phyloP scores from a whole-genome alignment of 2,113 vertebrate genomes.

The Oryzias celebensis region DNA sequence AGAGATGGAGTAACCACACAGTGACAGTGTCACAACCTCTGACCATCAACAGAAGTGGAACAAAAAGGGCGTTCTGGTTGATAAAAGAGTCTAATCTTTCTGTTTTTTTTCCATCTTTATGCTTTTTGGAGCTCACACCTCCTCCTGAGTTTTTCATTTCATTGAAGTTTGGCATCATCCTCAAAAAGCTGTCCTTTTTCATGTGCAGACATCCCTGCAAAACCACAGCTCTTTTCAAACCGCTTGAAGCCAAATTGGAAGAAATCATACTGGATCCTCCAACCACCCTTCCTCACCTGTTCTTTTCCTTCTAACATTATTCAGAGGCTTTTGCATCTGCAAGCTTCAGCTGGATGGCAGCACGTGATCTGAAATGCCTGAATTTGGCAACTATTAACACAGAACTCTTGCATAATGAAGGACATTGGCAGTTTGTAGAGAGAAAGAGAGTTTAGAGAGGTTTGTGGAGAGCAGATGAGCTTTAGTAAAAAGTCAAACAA shows the following conservation, averaged over 20 bases:
- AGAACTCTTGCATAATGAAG: slow-evolving; percentile 24
- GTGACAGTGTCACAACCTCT: slow-evolving; percentile 27
- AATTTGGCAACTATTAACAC: slow-evolving; percentile 36
- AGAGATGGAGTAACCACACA: slow-evolving; percentile 35
- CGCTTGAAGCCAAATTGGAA: slow-evolving; percentile 39
- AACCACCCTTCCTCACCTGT: background rate
- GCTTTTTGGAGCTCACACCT: background rate
- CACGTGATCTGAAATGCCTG: slow-evolving; percentile 30
- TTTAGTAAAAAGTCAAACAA: slow-evolving; percentile 5
- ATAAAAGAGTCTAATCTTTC: slow-evolving; percentile 10
- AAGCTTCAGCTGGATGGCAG: slow-evolving; percentile 21
- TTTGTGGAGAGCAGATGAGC: slow-evolving; percentile 12
- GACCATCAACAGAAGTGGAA: slow-evolving; percentile 13
- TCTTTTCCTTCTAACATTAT: slow-evolving; percentile 26
- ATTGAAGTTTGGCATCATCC: background rate
- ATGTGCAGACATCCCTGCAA: slow-evolving; percentile 5
- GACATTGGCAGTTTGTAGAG: slow-evolving; percentile 10
- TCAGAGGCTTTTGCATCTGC: slow-evolving; percentile 28
- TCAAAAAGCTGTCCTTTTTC: background rate
- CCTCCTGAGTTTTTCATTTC: background rate
- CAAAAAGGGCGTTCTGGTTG: background rate
- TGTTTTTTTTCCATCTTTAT: background rate
- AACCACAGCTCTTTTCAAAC: slow-evolving; percentile 14
- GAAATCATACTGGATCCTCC: background rate
- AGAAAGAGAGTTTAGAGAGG: slow-evolving; percentile 21